Evolutionary conservation across 2,797 vertebrate genomes (phyloP).

Genomic region (Rhynchotus rufescens): DNA sequence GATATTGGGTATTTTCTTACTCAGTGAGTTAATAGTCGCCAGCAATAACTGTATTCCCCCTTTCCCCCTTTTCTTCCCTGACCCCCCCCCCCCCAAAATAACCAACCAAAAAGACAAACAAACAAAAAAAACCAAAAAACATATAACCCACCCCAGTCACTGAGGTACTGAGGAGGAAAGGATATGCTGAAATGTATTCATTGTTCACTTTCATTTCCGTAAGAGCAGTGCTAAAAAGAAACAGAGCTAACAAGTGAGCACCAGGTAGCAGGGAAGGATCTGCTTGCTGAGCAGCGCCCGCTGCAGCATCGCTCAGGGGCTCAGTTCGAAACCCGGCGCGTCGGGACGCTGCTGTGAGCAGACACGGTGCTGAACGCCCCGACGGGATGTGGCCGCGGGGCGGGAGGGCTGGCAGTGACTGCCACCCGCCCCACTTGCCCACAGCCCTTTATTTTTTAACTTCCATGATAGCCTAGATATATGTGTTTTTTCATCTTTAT

Average conservation of each 20-base stretch:
- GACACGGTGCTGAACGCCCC: slow-evolving; percentile 32
- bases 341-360: slow-evolving; percentile 55
- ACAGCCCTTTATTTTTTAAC: neutral
- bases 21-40: neutral
- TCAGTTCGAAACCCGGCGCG: slow-evolving; percentile 41
- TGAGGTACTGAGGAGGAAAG: neutral
- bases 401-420: neutral
- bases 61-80: no score
- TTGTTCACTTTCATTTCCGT: neutral
- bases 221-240: slow-evolving; percentile 1
- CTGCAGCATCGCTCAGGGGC: neutral
- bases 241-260: slow-evolving; percentile 47
- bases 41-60: neutral
- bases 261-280: slow-evolving; percentile 47
- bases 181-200: neutral
- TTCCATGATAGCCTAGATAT: neutral
- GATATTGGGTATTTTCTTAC: neutral
- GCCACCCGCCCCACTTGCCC: slow-evolving; percentile 4
- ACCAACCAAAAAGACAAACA: no score
- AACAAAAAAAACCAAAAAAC: no score
- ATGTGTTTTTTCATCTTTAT: neutral
- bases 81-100: neutral
- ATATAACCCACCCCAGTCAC: neutral
- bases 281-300: slow-evolving; percentile 9
- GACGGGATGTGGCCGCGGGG: slow-evolving; percentile 15